Evolutionary conservation across 2,113 vertebrate species (phyloP), one percentile per base, ranked within the genome.

Genomic region (Numida meleagris): DNA sequence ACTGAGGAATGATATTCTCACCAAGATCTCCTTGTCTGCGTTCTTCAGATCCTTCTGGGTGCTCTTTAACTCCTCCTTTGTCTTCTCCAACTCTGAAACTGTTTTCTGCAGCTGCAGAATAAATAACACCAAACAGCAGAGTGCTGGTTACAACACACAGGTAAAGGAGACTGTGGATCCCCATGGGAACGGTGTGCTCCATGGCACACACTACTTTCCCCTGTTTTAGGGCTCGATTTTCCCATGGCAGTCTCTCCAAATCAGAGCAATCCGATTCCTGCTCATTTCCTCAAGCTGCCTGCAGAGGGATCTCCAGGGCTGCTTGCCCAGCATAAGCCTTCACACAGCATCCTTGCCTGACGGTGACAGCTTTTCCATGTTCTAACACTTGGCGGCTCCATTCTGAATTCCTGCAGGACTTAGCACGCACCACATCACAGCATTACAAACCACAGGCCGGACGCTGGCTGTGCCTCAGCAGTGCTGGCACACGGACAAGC

Each of bases 11-110:
- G 5, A 76, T 38, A 53, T 48, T 90, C 97, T 98, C 93, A 99
- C 99, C 91, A 93, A 94, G 67, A 99, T 99, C 95, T 99, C 99
- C 94, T 98, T 98, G 96, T 99, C 99, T 4, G 99, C 98, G 46
- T 80, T 98, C 87, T 97, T 97, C 95, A 99, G 96, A 94, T 99
- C 99, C 18, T 98, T 98, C 95, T 99, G 98, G 50, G 99, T 96
- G 50, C 98, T 98, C 91, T 93, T 98, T 95, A 99, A 97, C 23
- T 99, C 99, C 33, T 99, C 98, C 71, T 97, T 98, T 40, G 96
- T 93, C 93, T 97, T 97, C 93, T 97, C 97, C 94, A 98, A 82
- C 62, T 99, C 99, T 42, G 92, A 45, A 29, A 94, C 92, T 0
- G 97, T 97, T 94, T 98, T 98, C 92, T 99, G 98, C 57, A 99